Conservation (phyloP, 2,888 invertebrate species). For the Eupithecia pulchellata region DNA sequence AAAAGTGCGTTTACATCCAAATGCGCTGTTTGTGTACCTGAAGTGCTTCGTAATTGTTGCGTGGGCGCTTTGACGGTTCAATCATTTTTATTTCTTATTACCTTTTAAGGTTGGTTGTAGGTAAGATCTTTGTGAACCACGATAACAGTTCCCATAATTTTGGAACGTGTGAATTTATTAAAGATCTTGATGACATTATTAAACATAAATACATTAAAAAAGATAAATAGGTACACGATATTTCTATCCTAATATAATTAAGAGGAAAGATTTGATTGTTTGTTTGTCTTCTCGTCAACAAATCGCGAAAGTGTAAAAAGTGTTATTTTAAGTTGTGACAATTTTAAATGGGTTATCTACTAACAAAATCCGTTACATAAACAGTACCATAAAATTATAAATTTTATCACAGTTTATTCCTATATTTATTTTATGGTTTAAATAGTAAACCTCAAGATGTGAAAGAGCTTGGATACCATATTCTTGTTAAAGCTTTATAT, state of each 20-base stretch:
- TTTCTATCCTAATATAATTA: too few relatives aligned
- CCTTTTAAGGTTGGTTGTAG: conserved; percentile 47
- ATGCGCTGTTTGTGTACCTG: conserved; percentile 54
- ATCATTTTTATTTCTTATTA: conserved; percentile 47
- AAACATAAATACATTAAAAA: too few relatives aligned
- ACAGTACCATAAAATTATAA: background rate
- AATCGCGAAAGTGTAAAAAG: too few relatives aligned
- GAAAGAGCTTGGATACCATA: background rate
- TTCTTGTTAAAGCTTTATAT: background rate
- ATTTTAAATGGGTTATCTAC: background rate
- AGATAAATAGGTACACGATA: too few relatives aligned
- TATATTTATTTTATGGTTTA: background rate
- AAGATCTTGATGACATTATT: too few relatives aligned
- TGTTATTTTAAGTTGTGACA: background rate
- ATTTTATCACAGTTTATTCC: background rate
- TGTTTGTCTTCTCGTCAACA: too few relatives aligned
- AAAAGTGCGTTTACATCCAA: conserved; percentile 51
- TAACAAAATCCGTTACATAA: background rate
- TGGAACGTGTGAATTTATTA: background rate
- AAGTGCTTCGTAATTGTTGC: conserved; percentile 56
- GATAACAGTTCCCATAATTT: conserved; percentile 17
- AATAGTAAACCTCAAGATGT: background rate
- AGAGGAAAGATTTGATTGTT: too few relatives aligned
- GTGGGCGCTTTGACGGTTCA: conserved; percentile 50
- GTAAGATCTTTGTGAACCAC: conserved; percentile 25